A percentile compares a stretch with the other conserved stretches of the same genome.
These are phyloP conservation scores for Callopanchax toddi DNA, from an alignment of 2,113 vertebrate genomes.

Conservation along the genomic window DNA sequence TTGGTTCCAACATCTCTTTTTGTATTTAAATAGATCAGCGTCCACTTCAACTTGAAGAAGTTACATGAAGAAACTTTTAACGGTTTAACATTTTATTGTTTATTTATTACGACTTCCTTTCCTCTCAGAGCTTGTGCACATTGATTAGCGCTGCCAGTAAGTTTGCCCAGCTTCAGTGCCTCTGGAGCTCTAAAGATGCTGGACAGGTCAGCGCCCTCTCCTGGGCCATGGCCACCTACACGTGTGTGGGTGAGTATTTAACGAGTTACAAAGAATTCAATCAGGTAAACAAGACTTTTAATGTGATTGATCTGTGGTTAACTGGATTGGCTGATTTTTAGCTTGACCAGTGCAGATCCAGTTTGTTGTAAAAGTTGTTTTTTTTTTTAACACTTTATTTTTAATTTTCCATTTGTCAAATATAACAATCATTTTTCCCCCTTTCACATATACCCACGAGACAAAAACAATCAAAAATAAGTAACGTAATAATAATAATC, in stretches of 20 bases:
- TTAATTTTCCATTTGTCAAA: too few relatives aligned
- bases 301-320: too few relatives aligned
- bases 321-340: too few relatives aligned
- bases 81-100: background rate
- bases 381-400: too few relatives aligned
- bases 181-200: conserved; percentile 86
- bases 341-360: too few relatives aligned
- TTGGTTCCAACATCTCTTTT: conserved; percentile 19
- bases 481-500: too few relatives aligned
- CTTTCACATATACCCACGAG: too few relatives aligned
- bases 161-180: conserved; percentile 85
- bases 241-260: conserved; percentile 83
- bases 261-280: background rate
- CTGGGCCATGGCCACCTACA: conserved; percentile 87
- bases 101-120: background rate
- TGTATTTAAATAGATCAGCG: conserved; percentile 21
- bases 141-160: conserved; percentile 90
- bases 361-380: too few relatives aligned
- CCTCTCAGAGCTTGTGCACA: conserved; percentile 86
- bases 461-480: too few relatives aligned
- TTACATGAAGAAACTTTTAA: background rate
- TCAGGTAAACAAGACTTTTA: too few relatives aligned
- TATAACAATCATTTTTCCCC: too few relatives aligned
- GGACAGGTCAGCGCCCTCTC: conserved; percentile 86
- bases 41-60: background rate